Percentiles rank a stretch among this genome's conserved stretches.
Conservation (phyloP, 35 echinoderm and acorn worm species). For the Diadema setosum region DNA sequence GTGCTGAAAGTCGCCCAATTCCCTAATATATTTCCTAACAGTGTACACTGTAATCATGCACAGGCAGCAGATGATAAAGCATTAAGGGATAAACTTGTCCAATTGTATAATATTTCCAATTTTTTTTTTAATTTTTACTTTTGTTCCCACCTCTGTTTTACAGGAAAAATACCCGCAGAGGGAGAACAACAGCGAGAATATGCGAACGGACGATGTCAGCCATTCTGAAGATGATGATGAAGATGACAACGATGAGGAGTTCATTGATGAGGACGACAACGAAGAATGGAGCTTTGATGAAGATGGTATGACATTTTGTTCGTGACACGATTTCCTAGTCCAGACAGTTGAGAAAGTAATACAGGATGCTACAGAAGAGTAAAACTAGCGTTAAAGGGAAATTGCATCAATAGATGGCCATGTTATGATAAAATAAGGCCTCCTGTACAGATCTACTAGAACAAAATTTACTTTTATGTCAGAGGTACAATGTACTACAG, state of each 20-base stretch:
- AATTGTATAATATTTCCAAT: too few relatives aligned
- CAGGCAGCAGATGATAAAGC: too few relatives aligned
- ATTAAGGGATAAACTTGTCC: too few relatives aligned
- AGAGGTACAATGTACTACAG: too few relatives aligned
- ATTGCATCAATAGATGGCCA: too few relatives aligned
- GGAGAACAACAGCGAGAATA: neutral
- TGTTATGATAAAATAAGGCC: too few relatives aligned
- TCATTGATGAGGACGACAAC: neutral
- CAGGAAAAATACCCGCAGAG: neutral
- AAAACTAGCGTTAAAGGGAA: too few relatives aligned
- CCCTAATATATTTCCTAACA: too few relatives aligned
- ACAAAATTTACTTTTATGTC: too few relatives aligned
- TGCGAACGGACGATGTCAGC: neutral
- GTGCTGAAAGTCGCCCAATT: too few relatives aligned
- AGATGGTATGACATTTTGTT: neutral
- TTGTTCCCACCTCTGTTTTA: neutral
- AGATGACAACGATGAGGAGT: neutral
- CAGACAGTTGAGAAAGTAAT: neutral
- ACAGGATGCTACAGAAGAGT: neutral
- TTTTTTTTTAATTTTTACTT: neutral
- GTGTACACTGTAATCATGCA: too few relatives aligned
- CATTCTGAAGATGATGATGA: neutral
- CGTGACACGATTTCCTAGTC: neutral
- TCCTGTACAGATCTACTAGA: too few relatives aligned
- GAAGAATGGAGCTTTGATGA: conserved; percentile 16